Percentiles rank a stretch among this genome's conserved stretches.
Evolutionary conservation across 1,140 invertebrate genomes (phyloP).

Genomic region (Macrosteles quadrilineatus): DNA sequence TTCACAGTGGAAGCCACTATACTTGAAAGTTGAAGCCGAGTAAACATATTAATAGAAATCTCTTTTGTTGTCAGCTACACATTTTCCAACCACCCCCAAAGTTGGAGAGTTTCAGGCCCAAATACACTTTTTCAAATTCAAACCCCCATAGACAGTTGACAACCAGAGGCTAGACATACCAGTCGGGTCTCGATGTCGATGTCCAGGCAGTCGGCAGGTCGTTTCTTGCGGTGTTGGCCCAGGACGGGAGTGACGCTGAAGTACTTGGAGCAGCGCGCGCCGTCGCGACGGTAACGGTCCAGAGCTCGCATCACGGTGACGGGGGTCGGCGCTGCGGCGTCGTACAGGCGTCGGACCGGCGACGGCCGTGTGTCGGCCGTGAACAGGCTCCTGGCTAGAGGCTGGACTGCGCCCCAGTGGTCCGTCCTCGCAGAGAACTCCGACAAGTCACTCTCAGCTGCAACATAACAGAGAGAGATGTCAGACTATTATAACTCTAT

Average conservation of each 20-base stretch:
- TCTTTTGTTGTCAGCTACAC: too few species aligned
- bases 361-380: conserved; percentile 64
- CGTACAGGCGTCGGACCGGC: conserved; percentile 70
- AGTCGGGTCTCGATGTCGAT: conserved; percentile 85
- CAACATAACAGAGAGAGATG: conserved; percentile 53
- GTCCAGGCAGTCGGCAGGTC: conserved; percentile 66
- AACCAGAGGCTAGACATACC: too few species aligned
- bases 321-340: conserved; percentile 62
- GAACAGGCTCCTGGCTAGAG: conserved; percentile 67
- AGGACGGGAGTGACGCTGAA: conserved; percentile 79
- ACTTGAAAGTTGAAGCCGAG: too few species aligned
- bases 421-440: conserved; percentile 72
- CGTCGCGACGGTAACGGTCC: conserved; percentile 59
- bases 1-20: too few species aligned
- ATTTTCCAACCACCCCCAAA: too few species aligned
- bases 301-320: conserved; percentile 46
- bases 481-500: too few species aligned
- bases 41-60: too few species aligned
- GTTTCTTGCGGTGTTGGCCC: conserved; percentile 55
- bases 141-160: too few species aligned
- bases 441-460: conserved; percentile 84
- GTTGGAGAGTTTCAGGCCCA: too few species aligned
- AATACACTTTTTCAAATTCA: too few species aligned
- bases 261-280: conserved; percentile 57
- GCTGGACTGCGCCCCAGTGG: conserved; percentile 68